Evolutionary conservation across 2,797 vertebrate genomes (phyloP).

Genomic region (Epinephelus awoara): DNA sequence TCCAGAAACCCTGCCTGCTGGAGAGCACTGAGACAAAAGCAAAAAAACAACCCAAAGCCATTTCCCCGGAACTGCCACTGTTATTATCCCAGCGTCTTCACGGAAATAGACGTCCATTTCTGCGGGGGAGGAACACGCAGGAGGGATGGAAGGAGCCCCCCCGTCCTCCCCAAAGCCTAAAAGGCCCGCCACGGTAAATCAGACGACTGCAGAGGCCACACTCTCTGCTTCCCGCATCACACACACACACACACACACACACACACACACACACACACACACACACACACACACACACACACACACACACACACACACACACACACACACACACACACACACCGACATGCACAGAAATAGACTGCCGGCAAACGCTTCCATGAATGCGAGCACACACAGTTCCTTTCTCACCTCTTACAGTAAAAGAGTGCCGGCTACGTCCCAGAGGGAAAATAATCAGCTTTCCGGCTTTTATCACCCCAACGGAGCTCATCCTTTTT

Average conservation of each 20-base stretch:
- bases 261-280: constrained; percentile 20
- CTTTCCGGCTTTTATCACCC: constrained; percentile 63
- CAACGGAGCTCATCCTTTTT: constrained; percentile 48
- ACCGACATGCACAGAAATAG: constrained; percentile 40
- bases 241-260: background rate
- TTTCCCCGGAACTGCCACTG: constrained; percentile 41
- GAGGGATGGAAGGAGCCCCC: constrained; percentile 7
- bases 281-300: background rate
- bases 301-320: constrained; percentile 3
- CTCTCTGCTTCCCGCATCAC: constrained; percentile 1
- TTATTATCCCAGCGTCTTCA: constrained; percentile 59
- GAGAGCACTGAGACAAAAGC: constrained; percentile 52
- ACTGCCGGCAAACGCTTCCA: constrained; percentile 32
- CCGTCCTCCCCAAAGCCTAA: constrained; percentile 21
- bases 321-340: constrained; percentile 10
- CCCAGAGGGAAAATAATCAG: constrained; percentile 58
- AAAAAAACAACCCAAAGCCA: constrained; percentile 51
- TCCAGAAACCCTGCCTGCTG: constrained; percentile 48
- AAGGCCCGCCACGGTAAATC: constrained; percentile 55
- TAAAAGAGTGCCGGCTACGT: constrained; percentile 46
- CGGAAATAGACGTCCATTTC: constrained; percentile 55
- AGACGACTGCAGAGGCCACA: constrained; percentile 39
- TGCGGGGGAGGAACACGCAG: constrained; percentile 26
- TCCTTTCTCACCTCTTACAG: constrained; percentile 53
- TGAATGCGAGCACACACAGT: constrained; percentile 35